Evolutionary conservation across 2,113 vertebrate species (phyloP).

Genomic region (Porphyrio hochstetteri): DNA sequence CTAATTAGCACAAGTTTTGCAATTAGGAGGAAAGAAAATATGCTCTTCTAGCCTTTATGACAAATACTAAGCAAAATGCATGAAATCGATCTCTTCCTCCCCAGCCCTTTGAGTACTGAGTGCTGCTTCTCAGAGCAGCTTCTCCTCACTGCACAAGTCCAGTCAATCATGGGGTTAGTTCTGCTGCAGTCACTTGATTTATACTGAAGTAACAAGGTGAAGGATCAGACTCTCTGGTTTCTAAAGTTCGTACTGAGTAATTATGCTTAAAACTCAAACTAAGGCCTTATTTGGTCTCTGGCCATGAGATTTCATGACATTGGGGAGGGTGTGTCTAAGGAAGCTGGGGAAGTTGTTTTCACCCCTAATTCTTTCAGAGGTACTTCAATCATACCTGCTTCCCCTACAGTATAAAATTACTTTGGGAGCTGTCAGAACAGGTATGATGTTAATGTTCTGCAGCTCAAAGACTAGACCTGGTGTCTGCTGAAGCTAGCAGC

Average conservation of each 20-base stretch:
- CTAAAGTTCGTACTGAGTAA: background rate
- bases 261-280: background rate
- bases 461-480: background rate
- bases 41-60: background rate
- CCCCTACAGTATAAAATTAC: background rate
- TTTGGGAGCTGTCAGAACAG: background rate
- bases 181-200: background rate
- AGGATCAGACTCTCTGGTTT: background rate
- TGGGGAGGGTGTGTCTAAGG: background rate
- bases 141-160: background rate
- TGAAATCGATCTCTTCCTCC: background rate
- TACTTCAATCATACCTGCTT: background rate
- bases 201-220: background rate
- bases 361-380: background rate
- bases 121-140: background rate
- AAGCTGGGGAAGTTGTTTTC: background rate
- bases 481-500: background rate
- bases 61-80: background rate
- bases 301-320: background rate
- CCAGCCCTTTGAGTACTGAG: background rate
- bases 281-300: background rate
- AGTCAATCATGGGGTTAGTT: background rate
- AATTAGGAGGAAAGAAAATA: background rate
- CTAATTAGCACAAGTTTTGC: background rate
- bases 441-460: background rate